A percentile compares a stretch with the other conserved stretches of the same genome.
These are phyloP conservation scores for Papilio elwesi DNA, from an alignment of 2,888 invertebrate genomes.

Conservation along the genomic window DNA sequence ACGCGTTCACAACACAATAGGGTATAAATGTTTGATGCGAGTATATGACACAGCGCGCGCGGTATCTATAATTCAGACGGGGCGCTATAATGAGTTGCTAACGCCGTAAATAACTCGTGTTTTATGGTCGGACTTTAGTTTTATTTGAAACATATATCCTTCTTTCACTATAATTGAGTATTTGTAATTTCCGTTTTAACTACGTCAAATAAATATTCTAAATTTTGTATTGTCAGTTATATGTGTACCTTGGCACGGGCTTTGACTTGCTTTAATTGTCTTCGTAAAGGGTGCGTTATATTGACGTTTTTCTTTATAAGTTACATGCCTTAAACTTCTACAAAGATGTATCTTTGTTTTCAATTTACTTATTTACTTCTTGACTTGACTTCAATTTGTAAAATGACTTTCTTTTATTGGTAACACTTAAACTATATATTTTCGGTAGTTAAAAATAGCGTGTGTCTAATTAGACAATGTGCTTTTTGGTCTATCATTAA, in stretches of 20 bases:
- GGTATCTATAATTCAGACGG: constrained; percentile 33
- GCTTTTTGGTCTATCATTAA: too few relatives aligned
- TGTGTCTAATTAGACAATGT: too few relatives aligned
- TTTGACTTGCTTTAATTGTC: constrained; percentile 1
- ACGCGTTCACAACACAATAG: constrained; percentile 31
- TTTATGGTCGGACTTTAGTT: constrained; percentile 34
- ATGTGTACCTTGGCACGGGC: neutral
- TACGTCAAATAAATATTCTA: constrained; percentile 33
- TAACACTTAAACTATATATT: too few relatives aligned
- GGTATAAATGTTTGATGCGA: constrained; percentile 18
- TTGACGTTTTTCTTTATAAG: neutral
- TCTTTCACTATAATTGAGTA: constrained; percentile 35
- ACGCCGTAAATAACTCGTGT: constrained; percentile 39
- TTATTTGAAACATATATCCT: constrained; percentile 37
- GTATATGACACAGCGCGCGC: neutral
- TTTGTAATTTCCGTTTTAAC: constrained; percentile 35
- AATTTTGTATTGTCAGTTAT: constrained; percentile 34
- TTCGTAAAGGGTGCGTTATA: neutral
- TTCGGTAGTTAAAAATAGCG: too few relatives aligned
- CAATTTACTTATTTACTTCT: too few relatives aligned
- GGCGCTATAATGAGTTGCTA: constrained; percentile 36
- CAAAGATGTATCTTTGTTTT: too few relatives aligned
- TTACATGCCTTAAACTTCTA: too few relatives aligned
- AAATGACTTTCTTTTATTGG: too few relatives aligned
- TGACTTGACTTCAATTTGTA: too few relatives aligned